Base-by-base conservation (phyloP, 2,113 vertebrate species). In the Nothoprocta pentlandii region DNA sequence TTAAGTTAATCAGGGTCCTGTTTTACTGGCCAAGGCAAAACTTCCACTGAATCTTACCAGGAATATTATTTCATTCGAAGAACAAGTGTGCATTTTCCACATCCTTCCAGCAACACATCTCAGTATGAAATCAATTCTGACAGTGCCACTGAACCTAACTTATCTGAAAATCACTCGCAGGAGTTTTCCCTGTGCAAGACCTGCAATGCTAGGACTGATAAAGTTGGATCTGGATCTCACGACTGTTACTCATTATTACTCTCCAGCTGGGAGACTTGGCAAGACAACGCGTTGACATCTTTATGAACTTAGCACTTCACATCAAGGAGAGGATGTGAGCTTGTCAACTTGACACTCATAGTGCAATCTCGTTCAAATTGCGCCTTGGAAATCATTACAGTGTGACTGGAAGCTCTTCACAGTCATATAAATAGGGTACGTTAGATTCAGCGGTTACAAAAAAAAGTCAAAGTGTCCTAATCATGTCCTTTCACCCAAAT, bases 251-350 rank as follows among this genome's bases (percentile, higher is more conserved):
- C 64, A 82, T 54, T 44, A 88, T 84, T 90, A 71, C 64, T 92
- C 69, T 88, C 94, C 93, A 96, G 82, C 95, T 96, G 85, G 82
- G 82, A 94, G 87, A 87, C 90, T 91, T 94, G 90, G 93, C 85
- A 87, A 89, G 56, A 63, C 80, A 92, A 89, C 59, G 75, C 71
- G 32, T 12, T 92, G 89, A 93, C 92, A 87, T 92, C 93, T 96
- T 92, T 78, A 85, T 97, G 89, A 97, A 94, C 94, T 95, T 96
- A 88, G 88, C 88, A 94, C 91, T 96, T 95, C 80, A 87, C 80
- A 92, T 92, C 68, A 92, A 94, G 84, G 67, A 93, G 61, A 80
- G 86, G 70, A 92, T 95, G 78, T 68, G 88, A 96, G 59, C 87
- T 89, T 97, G 89, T 95, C 95, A 95, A 62, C 71, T 84, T 93